These are phyloP conservation scores for Paratilapia polleni DNA, from an alignment of 2,113 vertebrate species.

Conservation along the genomic window DNA sequence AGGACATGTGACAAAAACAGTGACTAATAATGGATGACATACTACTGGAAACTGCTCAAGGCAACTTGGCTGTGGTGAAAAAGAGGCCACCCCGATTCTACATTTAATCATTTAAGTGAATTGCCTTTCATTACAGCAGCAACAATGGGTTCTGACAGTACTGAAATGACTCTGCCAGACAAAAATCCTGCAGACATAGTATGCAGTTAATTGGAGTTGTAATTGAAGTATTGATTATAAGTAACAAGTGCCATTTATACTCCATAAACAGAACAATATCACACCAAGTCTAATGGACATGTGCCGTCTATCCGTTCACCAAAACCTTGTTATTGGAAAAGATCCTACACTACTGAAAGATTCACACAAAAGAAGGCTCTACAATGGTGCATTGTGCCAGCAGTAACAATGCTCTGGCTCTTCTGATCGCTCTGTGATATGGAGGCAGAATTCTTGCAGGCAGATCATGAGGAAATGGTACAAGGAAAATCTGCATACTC, in stretches of 20 bases:
- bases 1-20: constrained; percentile 33
- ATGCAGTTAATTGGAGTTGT: constrained; percentile 63
- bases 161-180: constrained; percentile 54
- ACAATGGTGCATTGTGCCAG: constrained; percentile 63
- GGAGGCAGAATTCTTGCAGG: constrained; percentile 10
- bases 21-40: constrained; percentile 36
- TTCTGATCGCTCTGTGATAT: constrained; percentile 27
- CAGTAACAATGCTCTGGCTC: constrained; percentile 43
- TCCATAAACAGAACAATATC: constrained; percentile 51
- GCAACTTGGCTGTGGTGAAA: constrained; percentile 38
- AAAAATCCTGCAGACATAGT: constrained; percentile 22
- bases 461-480: constrained; percentile 9
- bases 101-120: constrained; percentile 54
- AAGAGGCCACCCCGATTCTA: constrained; percentile 53
- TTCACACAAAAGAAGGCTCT: constrained; percentile 24
- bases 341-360: constrained; percentile 10
- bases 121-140: constrained; percentile 52
- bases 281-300: constrained; percentile 30
- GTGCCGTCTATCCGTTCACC: constrained; percentile 32
- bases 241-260: constrained; percentile 58
- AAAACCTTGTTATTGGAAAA: constrained; percentile 24
- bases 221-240: constrained; percentile 71
- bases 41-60: constrained; percentile 29
- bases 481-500: neutral
- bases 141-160: constrained; percentile 51